These are phyloP conservation scores for Gymnorhina tibicen DNA, from an alignment of 2,113 vertebrate species.

Conservation along the genomic window DNA sequence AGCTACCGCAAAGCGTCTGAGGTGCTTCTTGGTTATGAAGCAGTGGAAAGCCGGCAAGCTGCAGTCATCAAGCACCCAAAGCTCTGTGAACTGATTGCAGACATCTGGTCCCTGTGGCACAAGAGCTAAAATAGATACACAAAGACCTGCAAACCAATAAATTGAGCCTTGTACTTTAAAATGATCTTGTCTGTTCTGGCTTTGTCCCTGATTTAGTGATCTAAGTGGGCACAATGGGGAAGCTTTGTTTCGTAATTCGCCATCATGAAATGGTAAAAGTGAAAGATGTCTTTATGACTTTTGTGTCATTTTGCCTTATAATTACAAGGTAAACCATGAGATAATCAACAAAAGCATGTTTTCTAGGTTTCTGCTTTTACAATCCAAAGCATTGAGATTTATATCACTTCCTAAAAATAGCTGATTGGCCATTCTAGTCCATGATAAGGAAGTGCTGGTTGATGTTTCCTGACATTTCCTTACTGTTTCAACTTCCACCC, in stretches of 20 bases:
- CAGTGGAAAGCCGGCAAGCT: accelerated
- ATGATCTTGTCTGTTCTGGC: not conserved
- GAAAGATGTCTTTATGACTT: not conserved
- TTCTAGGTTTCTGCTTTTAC: not conserved
- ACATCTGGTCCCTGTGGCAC: not conserved
- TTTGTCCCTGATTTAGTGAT: not conserved
- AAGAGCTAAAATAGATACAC: not conserved
- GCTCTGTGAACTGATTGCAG: not conserved
- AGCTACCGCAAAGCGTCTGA: not conserved
- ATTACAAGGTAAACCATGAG: not conserved
- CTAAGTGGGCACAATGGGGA: not conserved
- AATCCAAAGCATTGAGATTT: not conserved
- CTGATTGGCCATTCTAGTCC: not conserved
- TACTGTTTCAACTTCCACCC: not conserved
- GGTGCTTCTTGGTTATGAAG: not conserved
- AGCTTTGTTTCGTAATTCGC: not conserved
- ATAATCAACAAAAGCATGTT: not conserved
- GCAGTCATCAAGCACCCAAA: not conserved
- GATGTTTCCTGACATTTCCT: not conserved
- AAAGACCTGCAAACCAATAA: not conserved
- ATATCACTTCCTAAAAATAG: not conserved
- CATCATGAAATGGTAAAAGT: not conserved
- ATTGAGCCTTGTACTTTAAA: not conserved
- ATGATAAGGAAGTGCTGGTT: not conserved
- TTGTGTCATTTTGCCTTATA: not conserved